Percentiles rank a stretch among this genome's conserved stretches.
These are phyloP conservation scores for Catamblyrhynchus diadema DNA, from an alignment of 2,797 vertebrate species.

Conservation along the genomic window DNA sequence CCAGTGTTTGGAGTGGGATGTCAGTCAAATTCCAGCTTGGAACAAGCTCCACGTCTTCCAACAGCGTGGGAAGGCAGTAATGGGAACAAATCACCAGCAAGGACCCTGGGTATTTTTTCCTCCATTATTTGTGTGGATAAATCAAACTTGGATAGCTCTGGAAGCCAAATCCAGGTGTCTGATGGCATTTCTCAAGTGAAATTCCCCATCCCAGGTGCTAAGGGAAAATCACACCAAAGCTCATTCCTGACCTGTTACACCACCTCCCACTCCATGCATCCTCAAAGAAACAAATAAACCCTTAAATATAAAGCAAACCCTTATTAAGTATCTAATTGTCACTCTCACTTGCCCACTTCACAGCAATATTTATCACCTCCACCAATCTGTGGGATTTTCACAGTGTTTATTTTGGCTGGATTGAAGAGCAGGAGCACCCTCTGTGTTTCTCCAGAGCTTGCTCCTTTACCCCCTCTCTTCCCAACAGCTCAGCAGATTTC, in stretches of 20 bases:
- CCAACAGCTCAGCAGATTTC: background rate
- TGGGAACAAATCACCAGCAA: background rate
- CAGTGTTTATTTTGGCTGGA: background rate
- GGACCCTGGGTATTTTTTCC: background rate
- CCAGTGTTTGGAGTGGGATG: background rate
- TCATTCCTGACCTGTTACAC: background rate
- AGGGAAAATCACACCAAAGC: background rate
- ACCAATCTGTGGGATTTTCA: background rate
- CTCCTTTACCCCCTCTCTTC: background rate
- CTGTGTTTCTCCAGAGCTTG: background rate
- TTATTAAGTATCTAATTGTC: slow-evolving; percentile 1
- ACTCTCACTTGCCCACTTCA: background rate
- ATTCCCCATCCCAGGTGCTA: background rate
- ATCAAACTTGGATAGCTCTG: background rate
- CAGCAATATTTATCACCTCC: background rate
- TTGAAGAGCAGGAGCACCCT: background rate
- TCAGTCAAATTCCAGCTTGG: background rate
- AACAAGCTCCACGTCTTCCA: background rate
- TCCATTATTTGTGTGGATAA: background rate
- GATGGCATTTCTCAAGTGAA: background rate
- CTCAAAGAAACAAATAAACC: background rate
- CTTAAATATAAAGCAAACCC: background rate
- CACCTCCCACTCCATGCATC: background rate
- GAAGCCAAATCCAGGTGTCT: background rate
- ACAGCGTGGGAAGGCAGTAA: background rate